These are phyloP conservation scores for Griposia aprilina DNA, from an alignment of 2,888 invertebrate genomes.

Conservation along the genomic window DNA sequence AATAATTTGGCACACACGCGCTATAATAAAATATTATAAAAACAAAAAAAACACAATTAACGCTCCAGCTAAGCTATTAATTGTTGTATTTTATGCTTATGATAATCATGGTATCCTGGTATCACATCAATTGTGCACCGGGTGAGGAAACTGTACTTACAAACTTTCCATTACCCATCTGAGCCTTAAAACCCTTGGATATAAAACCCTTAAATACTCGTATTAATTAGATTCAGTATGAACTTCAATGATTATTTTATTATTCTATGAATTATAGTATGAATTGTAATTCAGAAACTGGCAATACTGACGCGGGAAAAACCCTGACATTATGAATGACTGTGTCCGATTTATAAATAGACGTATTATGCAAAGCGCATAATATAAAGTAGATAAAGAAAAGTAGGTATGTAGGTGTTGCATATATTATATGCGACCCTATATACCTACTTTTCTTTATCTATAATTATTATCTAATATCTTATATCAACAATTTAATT, in stretches of 20 bases:
- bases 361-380: background rate
- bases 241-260: background rate
- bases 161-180: background rate
- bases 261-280: background rate
- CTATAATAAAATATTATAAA: background rate
- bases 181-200: background rate
- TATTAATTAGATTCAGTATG: background rate
- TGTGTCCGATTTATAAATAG: slow-evolving; percentile 14
- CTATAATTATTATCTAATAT: too few relatives aligned
- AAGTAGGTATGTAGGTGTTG: background rate
- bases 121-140: background rate
- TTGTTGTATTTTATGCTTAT: background rate
- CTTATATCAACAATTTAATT: too few relatives aligned
- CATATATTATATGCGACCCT: too few relatives aligned
- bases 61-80: background rate
- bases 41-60: background rate
- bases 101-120: background rate
- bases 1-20: too few relatives aligned
- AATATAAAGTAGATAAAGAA: background rate
- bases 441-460: too few relatives aligned
- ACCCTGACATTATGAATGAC: background rate
- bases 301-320: slow-evolving; percentile 22
- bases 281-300: background rate
- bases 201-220: too few relatives aligned
- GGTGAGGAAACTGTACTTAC: background rate